Percentiles rank a stretch among this genome's conserved stretches.
Conservation (phyloP, 2,888 invertebrate species). For the Epinotia bilunana region DNA sequence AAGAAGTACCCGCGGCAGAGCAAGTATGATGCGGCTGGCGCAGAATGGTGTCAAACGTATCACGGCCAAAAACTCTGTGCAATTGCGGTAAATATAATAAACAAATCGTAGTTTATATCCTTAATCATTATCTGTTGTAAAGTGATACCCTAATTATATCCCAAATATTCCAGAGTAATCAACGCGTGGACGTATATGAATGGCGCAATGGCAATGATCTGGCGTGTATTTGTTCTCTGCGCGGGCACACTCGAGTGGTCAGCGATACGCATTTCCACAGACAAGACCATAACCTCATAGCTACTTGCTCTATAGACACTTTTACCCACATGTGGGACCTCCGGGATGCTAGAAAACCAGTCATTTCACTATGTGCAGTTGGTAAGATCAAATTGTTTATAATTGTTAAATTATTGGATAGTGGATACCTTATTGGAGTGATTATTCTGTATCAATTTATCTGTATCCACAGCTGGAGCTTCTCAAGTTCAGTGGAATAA, state of each 20-base stretch:
- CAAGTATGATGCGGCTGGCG: conserved; percentile 96
- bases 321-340: conserved; percentile 98
- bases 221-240: conserved; percentile 88
- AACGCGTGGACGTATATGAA: conserved; percentile 93
- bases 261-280: conserved; percentile 97
- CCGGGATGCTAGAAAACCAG: conserved; percentile 92
- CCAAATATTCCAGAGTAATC: conserved; percentile 88
- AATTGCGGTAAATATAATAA: conserved; percentile 87
- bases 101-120: not conserved
- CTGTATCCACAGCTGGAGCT: conserved; percentile 88
- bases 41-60: conserved; percentile 95
- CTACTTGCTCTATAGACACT: conserved; percentile 97
- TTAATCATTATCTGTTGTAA: conserved; percentile 4
- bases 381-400: conserved; percentile 79
- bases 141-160: conserved; percentile 2
- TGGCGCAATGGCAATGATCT: conserved; percentile 90
- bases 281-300: conserved; percentile 80
- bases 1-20: conserved; percentile 93
- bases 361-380: conserved; percentile 93
- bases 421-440: not conserved
- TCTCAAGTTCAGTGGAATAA: conserved; percentile 98
- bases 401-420: conserved; percentile 1
- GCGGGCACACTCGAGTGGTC: conserved; percentile 93
- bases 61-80: conserved; percentile 92
- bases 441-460: not conserved